phyloP scores from a whole-genome alignment of 2,888 invertebrate species.

The Eucera pruinosa region DNA sequence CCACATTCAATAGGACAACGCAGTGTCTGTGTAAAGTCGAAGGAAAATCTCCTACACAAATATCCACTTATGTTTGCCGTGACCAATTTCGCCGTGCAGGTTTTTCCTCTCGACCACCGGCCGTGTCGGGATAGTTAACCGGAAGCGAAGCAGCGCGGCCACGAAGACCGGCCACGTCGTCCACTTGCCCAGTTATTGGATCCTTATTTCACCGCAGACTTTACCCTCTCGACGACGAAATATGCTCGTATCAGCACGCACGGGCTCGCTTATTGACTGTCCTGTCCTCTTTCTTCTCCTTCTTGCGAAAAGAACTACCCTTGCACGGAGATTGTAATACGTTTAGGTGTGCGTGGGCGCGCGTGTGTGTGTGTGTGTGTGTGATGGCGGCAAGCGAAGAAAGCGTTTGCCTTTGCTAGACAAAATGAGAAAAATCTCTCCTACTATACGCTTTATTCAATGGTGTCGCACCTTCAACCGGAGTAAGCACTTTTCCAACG shows the following conservation, averaged over 20 bases:
- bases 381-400: constrained; percentile 36
- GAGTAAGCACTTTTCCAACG: constrained; percentile 55
- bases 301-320: too few species aligned
- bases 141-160: constrained; percentile 24
- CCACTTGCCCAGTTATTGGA: constrained; percentile 77
- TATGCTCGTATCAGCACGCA: constrained; percentile 81
- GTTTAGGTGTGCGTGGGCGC: too few species aligned
- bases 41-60: constrained; percentile 14
- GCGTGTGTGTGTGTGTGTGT: too few species aligned
- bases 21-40: too few species aligned
- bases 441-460: constrained; percentile 47
- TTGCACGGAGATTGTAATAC: constrained; percentile 68
- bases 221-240: constrained; percentile 78
- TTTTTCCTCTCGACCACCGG: constrained; percentile 28
- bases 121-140: constrained; percentile 50
- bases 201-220: constrained; percentile 78
- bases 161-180: constrained; percentile 30
- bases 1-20: too few species aligned
- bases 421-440: constrained; percentile 62
- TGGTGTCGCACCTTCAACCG: constrained; percentile 12
- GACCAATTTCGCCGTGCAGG: constrained; percentile 39
- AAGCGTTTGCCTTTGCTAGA: constrained; percentile 43
- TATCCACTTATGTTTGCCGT: constrained; percentile 51
- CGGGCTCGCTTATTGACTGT: constrained; percentile 76
- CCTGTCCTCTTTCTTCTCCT: constrained; percentile 53